Evolutionary conservation across 2,797 vertebrate genomes (phyloP), one percentile per base, ranked within the genome.

Genomic region (Notolabrus celidotus): DNA sequence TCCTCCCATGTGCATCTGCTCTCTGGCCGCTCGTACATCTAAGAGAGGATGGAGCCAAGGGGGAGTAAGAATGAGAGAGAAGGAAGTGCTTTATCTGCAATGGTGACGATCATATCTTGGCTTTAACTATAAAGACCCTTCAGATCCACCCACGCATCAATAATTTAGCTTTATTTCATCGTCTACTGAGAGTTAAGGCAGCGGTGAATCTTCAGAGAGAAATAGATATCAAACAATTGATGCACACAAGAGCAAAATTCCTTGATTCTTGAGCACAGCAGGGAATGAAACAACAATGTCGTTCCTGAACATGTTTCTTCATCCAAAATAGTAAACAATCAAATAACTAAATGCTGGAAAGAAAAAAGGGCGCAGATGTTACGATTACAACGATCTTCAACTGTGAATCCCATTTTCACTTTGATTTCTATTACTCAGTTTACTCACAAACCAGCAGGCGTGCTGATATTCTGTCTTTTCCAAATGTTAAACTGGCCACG

Each of bases 1-100:
- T 7, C 96, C 96, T 68, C 96, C 96, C 17, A 98, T 94, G 82
- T 96, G 95, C 88, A 98, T 98, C 93, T 99, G 98, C 74, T 99
- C 97, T 80, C 97, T 95, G 17, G 97, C 98, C 23, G 97, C 97
- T 54, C 97, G 96, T 54, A 99, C 97, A 50, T 99, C 98, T 99
- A 72, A 77, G 71, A 78, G 56, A 71, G 45, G 41, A 64, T 49
- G 77, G 65, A 72, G 68, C 23, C 63, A 2, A 11, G 39, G 60
- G 62, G 42, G 27, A 36, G 54, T 45, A 15, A 60, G 43, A 59
- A 56, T 19, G 61, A 67, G 56, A 50, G 33, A 45, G 56, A 66
- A 36, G 42, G 65, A 72, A 77, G 74, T 80, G 71, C 86, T 86
- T 87, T 80, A 87, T 88, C 80, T 82, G 68, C 22, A 46, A 70